Evolutionary conservation across 2,888 invertebrate genomes (phyloP), one percentile per base, ranked within the genome.

Genomic region (Epirrita christyi): DNA sequence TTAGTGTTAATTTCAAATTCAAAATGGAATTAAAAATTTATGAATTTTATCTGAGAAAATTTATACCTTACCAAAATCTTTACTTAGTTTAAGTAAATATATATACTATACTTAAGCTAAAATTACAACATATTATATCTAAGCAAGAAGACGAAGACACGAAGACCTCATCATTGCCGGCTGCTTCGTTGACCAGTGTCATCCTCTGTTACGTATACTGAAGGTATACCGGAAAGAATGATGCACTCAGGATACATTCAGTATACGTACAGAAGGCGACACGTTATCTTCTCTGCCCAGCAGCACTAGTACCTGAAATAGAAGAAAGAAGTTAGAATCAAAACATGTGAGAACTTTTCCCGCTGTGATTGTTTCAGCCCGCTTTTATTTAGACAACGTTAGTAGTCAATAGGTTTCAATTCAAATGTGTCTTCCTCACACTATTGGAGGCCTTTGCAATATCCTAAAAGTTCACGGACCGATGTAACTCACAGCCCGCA

Each of bases 151-250:
- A 69, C 46, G 66, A 66, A 62, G 63, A 70, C 48, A 55, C 60
- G 66, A 72, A 70, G 66, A 71, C 63, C 42, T 70, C 66, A 74
- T 75, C 66, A 65, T 10, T 10, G 57, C 27, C 48, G 67, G 60
- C 60, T 36, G 60, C 68, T 55, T 47, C 90, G 95, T 80, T 88
- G 95, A 86, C 84, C 87, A 93, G 97, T 97, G 96, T 95, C 95
- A 95, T 96, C 97, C 97, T 97, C 97, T 97, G 97, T 97, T 98
- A 98, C 98, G 98, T 98, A 98, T 98, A 98, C 97, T 97, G 97
- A 98, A 98, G 97, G 98, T 98, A 98, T 98, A 98, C 98, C 98
- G 97, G 98, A 98, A 96, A 97, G 95, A 92, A 89, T 92, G 94
- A 95, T 93, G 96, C 97, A 97, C 97, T 98, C 98, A 98, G 98